Conservation (phyloP, 1,140 invertebrate genomes). For the Bicyclus anynana region DNA sequence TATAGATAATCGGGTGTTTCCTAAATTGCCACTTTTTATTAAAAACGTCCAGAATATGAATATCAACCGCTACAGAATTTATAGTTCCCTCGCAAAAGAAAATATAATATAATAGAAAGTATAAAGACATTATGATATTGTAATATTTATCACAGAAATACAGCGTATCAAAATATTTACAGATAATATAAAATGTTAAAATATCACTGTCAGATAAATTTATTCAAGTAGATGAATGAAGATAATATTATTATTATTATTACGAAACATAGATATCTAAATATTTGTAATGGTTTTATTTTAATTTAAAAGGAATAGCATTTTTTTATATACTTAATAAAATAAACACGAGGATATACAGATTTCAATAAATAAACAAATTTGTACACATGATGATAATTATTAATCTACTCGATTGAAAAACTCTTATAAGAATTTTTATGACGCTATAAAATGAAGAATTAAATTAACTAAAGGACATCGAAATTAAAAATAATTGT, state of each 20-base stretch:
- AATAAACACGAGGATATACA: too few species aligned
- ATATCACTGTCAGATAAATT: not conserved
- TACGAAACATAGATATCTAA: not conserved
- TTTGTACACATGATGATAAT: too few species aligned
- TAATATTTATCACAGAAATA: not conserved
- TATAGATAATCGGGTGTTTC: too few species aligned
- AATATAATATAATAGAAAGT: not conserved
- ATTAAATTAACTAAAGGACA: slow-evolving; percentile 10
- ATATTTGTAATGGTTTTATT: not conserved
- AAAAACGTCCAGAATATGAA: not conserved
- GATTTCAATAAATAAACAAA: too few species aligned
- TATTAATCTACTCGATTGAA: not conserved
- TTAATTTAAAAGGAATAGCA: too few species aligned
- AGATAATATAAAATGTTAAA: not conserved
- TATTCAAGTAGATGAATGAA: not conserved
- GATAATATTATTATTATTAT: too few species aligned
- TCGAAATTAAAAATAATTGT: slow-evolving; percentile 45
- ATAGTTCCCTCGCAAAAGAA: slow-evolving; percentile 1
- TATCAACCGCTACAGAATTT: slow-evolving; percentile 1
- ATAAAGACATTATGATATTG: not conserved
- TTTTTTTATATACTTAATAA: too few species aligned
- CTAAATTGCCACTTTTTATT: not conserved
- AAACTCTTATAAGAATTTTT: too few species aligned
- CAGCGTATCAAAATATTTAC: not conserved
- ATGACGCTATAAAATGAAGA: too few species aligned